A percentile compares a stretch with the other conserved stretches of the same genome.
Evolutionary conservation across 2,888 invertebrate species (phyloP).

Genomic region (Drepanosiphum platanoidis): DNA sequence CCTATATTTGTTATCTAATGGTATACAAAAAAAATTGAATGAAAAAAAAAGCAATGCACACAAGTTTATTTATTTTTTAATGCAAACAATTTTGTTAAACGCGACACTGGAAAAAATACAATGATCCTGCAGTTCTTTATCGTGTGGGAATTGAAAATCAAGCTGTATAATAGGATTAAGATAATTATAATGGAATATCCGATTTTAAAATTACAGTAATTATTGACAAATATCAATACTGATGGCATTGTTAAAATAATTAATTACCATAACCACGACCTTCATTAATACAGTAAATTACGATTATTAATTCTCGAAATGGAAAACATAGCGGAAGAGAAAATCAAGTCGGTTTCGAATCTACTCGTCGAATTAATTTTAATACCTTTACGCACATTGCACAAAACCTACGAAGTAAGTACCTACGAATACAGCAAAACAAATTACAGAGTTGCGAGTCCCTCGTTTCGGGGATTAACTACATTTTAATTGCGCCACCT

Average conservation of each 20-base stretch:
- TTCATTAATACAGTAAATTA: background rate
- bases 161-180: background rate
- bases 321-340: background rate
- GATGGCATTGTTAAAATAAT: background rate
- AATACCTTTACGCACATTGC: background rate
- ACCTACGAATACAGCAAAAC: background rate
- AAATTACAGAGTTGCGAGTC: background rate
- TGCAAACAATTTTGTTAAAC: too few relatives aligned
- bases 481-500: too few relatives aligned
- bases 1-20: background rate
- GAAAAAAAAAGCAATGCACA: too few relatives aligned
- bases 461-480: background rate
- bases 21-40: background rate
- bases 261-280: background rate
- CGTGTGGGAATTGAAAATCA: background rate
- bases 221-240: background rate
- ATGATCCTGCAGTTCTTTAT: too few relatives aligned
- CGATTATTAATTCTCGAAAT: background rate
- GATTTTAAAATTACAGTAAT: background rate
- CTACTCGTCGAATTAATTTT: background rate
- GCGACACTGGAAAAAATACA: background rate
- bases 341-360: background rate
- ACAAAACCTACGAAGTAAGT: background rate
- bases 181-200: background rate
- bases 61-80: background rate